Evolutionary conservation across 2,113 vertebrate species (phyloP).

Genomic region (Cebidichthys violaceus): DNA sequence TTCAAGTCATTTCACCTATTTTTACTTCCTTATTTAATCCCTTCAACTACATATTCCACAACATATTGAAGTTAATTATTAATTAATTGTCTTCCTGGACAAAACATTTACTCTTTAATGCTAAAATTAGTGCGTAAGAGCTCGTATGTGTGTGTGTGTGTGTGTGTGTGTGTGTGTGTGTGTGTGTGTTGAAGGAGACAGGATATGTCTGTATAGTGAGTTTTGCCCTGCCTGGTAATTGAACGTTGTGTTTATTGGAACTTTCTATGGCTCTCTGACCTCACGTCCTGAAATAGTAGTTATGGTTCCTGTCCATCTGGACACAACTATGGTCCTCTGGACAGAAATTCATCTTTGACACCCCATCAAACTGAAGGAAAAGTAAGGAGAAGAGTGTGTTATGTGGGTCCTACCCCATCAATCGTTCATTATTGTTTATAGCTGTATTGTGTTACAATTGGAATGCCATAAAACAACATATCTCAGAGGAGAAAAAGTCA

Average conservation of each 20-base stretch:
- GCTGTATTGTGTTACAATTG: neutral
- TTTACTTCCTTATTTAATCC: neutral
- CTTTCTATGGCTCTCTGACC: constrained; percentile 35
- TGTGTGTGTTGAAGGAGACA: neutral
- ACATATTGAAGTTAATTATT: neutral
- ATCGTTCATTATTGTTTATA: neutral
- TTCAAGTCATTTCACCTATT: neutral
- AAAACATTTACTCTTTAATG: neutral
- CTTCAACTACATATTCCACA: neutral
- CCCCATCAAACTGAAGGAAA: constrained; percentile 41
- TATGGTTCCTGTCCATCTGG: constrained; percentile 35
- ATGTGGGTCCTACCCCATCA: neutral
- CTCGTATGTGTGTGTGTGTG: neutral
- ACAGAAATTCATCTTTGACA: constrained; percentile 28
- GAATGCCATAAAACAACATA: neutral
- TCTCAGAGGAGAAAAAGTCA: neutral
- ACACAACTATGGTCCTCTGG: constrained; percentile 25
- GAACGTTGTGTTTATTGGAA: constrained; percentile 10
- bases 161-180: neutral
- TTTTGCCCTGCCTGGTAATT: constrained; percentile 22
- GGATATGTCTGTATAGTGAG: constrained; percentile 53
- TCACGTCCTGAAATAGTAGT: constrained; percentile 52
- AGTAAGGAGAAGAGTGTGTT: neutral
- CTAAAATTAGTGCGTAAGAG: neutral
- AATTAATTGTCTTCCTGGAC: neutral